Percentiles rank a stretch among this genome's conserved stretches.
Evolutionary conservation across 2,888 invertebrate species (phyloP).

Genomic region (Microctonus aethiopoides): DNA sequence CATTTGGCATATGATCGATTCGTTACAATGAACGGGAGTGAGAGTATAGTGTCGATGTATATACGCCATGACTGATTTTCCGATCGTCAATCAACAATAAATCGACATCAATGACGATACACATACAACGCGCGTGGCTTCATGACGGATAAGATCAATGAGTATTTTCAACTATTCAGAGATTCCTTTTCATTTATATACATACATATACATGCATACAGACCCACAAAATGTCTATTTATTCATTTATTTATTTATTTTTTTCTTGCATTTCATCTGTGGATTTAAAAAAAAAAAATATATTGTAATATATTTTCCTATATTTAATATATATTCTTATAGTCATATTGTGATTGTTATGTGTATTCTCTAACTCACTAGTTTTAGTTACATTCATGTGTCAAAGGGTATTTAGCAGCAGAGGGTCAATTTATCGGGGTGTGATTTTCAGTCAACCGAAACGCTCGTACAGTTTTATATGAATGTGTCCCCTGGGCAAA

Average conservation of each 20-base stretch:
- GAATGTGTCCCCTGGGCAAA: conserved; percentile 32
- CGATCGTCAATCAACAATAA: conserved; percentile 28
- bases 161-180: conserved; percentile 34
- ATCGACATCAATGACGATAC: not conserved
- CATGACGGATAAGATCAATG: conserved; percentile 41
- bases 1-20: conserved; percentile 27
- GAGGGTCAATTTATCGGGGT: conserved; percentile 63
- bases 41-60: not conserved
- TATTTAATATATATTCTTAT: not conserved
- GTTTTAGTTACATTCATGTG: conserved; percentile 41
- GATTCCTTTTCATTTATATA: conserved; percentile 17
- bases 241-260: not conserved
- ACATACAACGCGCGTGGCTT: conserved; percentile 8
- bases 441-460: conserved; percentile 55
- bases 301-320: not conserved
- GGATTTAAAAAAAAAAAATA: too few relatives aligned
- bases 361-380: conserved; percentile 31
- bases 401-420: conserved; percentile 61
- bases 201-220: too few relatives aligned
- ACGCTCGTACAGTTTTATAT: conserved; percentile 39
- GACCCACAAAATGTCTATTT: too few relatives aligned
- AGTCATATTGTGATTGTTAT: not conserved
- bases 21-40: conserved; percentile 7
- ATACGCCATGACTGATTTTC: conserved; percentile 14
- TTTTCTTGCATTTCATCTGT: conserved; percentile 32